Evolutionary conservation across 2,888 invertebrate species (phyloP).

Genomic region (Aricia artaxerxes): DNA sequence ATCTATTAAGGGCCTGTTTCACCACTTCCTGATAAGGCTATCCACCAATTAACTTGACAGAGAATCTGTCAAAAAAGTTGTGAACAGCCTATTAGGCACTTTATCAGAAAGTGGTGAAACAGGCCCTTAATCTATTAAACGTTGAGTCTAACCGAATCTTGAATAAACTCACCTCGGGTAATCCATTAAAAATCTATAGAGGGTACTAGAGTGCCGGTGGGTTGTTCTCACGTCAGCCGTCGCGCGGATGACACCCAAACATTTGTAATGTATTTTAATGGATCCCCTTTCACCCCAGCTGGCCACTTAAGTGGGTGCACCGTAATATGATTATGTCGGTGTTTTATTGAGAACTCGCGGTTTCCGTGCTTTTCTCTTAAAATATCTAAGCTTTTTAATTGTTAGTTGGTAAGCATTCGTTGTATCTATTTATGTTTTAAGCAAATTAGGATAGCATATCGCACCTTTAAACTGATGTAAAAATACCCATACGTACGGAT

Average conservation of each 20-base stretch:
- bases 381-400: no score
- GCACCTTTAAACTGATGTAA: no score
- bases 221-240: slow-evolving; percentile 75
- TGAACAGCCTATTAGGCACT: no score
- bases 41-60: no score
- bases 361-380: neutral
- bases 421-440: no score
- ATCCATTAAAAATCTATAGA: slow-evolving; percentile 36
- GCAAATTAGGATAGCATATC: no score
- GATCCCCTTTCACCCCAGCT: slow-evolving; percentile 60
- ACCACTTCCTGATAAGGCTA: no score
- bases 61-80: no score
- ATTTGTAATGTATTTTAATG: slow-evolving; percentile 74
- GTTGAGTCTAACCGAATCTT: neutral
- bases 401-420: no score
- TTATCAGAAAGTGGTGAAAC: no score
- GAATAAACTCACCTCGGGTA: slow-evolving; percentile 16
- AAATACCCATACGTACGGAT: no score
- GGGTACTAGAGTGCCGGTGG: slow-evolving; percentile 47
- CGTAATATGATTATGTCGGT: slow-evolving; percentile 32
- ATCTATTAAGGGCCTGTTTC: neutral
- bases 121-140: neutral
- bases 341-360: neutral
- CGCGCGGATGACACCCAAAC: slow-evolving; percentile 67
- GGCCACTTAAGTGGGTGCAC: slow-evolving; percentile 53